Evolutionary conservation across 2,113 vertebrate species (phyloP).

Genomic region (Heterotilapia buettikoferi): DNA sequence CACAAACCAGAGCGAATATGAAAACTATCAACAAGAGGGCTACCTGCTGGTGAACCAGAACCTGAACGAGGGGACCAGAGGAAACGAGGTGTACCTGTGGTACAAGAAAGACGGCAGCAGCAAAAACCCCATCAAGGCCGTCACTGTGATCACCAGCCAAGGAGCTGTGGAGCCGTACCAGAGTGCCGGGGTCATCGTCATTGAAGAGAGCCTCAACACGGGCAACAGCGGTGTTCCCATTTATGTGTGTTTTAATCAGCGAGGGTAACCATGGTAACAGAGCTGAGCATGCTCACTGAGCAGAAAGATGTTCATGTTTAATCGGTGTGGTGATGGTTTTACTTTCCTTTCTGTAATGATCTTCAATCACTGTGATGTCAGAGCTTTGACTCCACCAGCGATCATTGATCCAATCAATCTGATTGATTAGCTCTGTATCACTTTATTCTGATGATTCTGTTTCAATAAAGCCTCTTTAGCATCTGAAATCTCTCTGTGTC

Average conservation of each 20-base stretch:
- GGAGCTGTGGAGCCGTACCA: accelerated
- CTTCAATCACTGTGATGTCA: too few relatives aligned
- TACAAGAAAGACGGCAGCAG: accelerated
- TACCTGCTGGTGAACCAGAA: accelerated
- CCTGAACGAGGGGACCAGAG: accelerated
- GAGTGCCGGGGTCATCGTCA: accelerated
- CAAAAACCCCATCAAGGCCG: accelerated
- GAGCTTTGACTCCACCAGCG: too few relatives aligned
- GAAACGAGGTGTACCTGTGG: accelerated
- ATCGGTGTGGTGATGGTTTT: too few relatives aligned
- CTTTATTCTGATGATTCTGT: too few relatives aligned
- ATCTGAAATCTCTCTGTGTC: too few relatives aligned
- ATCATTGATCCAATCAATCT: too few relatives aligned
- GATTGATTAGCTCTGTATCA: too few relatives aligned
- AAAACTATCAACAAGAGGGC: accelerated
- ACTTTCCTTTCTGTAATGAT: too few relatives aligned
- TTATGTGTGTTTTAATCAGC: background rate
- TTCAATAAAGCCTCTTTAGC: too few relatives aligned
- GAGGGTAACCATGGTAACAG: background rate
- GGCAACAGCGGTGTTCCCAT: accelerated
- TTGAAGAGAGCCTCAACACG: accelerated
- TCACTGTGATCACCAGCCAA: background rate
- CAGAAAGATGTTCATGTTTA: background rate
- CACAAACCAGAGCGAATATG: accelerated
- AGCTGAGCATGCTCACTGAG: background rate